Percentiles rank a stretch among this genome's conserved stretches.
phyloP scores from a whole-genome alignment of 2,888 invertebrate genomes.

The Parascotia fuliginaria region DNA sequence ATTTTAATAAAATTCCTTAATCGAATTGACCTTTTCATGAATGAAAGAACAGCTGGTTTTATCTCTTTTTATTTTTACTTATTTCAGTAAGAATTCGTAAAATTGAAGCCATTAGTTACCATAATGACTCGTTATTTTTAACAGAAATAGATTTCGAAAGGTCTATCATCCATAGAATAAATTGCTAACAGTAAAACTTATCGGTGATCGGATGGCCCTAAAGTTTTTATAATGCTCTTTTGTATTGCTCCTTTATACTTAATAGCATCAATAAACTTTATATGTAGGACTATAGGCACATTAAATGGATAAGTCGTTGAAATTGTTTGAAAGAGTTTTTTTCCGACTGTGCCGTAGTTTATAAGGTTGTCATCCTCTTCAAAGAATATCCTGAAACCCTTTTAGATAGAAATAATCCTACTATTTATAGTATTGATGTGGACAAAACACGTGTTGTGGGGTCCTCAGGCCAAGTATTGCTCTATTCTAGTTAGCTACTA shows the following conservation, averaged over 20 bases:
- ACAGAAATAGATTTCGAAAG: constrained; percentile 16
- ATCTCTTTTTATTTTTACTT: not conserved
- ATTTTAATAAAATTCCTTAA: not conserved
- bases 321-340: constrained; percentile 3
- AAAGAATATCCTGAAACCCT: not conserved
- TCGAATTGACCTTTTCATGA: not conserved
- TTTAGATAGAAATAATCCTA: too few relatives aligned
- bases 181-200: constrained; percentile 20
- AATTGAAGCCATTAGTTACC: constrained; percentile 4
- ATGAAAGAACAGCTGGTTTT: not conserved
- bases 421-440: too few relatives aligned
- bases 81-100: not conserved
- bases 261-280: constrained; percentile 14
- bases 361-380: not conserved
- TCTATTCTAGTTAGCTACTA: too few relatives aligned
- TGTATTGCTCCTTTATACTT: constrained; percentile 11
- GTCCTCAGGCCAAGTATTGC: too few relatives aligned
- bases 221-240: constrained; percentile 16
- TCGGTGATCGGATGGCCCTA: constrained; percentile 13
- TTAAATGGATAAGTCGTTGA: constrained; percentile 1
- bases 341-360: not conserved
- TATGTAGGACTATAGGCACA: constrained; percentile 1
- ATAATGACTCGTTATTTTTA: constrained; percentile 21
- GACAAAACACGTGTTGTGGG: too few relatives aligned
- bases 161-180: constrained; percentile 10